Evolutionary conservation across 1,140 invertebrate species (phyloP).

Genomic region (Drosophila lini): DNA sequence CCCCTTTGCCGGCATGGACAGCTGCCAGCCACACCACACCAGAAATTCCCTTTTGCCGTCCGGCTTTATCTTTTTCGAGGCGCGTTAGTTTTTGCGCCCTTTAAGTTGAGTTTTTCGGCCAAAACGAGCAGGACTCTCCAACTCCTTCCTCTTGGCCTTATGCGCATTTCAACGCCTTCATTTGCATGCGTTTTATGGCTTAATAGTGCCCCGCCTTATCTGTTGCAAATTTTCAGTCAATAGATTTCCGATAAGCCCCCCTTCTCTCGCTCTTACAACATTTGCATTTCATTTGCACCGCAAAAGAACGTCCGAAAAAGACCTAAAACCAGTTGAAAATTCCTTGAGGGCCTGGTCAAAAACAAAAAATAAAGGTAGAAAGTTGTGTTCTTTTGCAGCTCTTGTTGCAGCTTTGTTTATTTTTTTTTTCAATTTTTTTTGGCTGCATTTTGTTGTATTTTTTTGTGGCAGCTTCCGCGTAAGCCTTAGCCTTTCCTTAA

Average conservation of each 20-base stretch:
- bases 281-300: conserved; percentile 78
- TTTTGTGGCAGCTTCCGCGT: conserved; percentile 59
- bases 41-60: conserved; percentile 10
- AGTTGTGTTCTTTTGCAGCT: conserved; percentile 39
- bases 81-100: conserved; percentile 82
- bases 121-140: conserved; percentile 10
- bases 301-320: conserved; percentile 24
- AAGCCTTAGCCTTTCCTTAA: conserved; percentile 41
- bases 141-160: conserved; percentile 30
- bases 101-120: conserved; percentile 47
- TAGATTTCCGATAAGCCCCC: conserved; percentile 69
- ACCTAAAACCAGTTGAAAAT: conserved; percentile 43
- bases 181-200: conserved; percentile 84
- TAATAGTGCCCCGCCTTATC: conserved; percentile 70
- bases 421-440: conserved; percentile 3
- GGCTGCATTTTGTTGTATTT: neutral
- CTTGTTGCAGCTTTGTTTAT: conserved; percentile 20
- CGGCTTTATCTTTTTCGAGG: conserved; percentile 59
- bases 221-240: conserved; percentile 69
- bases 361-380: conserved; percentile 53
- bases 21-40: conserved; percentile 41
- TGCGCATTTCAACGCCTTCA: conserved; percentile 83
- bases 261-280: neutral
- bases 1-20: conserved; percentile 38
- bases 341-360: conserved; percentile 33